Conservation (phyloP, 2,113 vertebrate genomes). For the Noturus placidus region DNA sequence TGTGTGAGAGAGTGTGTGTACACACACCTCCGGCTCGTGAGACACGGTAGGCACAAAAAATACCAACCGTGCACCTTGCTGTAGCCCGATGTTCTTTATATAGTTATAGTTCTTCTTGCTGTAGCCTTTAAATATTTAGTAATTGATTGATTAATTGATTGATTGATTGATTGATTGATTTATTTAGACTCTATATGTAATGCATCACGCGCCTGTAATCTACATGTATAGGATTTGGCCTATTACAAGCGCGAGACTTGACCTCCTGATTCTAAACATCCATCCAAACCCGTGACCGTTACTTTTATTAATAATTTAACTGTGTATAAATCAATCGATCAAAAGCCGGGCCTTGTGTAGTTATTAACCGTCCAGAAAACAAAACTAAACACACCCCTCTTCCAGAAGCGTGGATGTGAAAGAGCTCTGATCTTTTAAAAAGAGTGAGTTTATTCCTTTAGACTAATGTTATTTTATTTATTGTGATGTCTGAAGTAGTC, state of each 20-base stretch:
- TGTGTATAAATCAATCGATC: fast-evolving
- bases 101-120: background rate
- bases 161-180: too few relatives aligned
- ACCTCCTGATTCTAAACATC: too few relatives aligned
- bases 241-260: background rate
- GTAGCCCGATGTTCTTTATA: background rate
- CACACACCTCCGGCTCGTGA: background rate
- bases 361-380: background rate
- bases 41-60: conserved; percentile 3
- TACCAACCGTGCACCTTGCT: background rate
- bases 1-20: too few relatives aligned
- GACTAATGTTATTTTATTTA: background rate
- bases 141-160: too few relatives aligned
- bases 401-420: background rate
- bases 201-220: background rate
- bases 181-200: too few relatives aligned
- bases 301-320: background rate
- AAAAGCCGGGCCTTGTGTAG: background rate
- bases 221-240: too few relatives aligned
- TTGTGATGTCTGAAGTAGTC: conserved; percentile 36
- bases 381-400: background rate
- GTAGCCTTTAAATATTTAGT: too few relatives aligned
- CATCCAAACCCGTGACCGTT: background rate
- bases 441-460: background rate
- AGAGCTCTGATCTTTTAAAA: background rate